These are phyloP conservation scores for Salvelinus fontinalis DNA, from an alignment of 2,113 vertebrate species.

Conservation along the genomic window DNA sequence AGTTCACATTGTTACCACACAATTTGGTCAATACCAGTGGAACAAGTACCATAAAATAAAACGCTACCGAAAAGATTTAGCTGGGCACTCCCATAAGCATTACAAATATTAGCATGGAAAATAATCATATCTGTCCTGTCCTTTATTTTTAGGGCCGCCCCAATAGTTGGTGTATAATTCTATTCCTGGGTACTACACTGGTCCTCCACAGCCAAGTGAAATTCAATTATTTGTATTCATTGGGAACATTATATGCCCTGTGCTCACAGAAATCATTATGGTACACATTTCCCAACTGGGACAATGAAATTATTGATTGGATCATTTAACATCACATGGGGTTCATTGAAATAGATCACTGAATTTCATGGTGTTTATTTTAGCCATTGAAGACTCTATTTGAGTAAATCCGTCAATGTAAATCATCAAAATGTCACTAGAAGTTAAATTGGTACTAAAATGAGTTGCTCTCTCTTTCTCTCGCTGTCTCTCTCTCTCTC, in stretches of 20 bases:
- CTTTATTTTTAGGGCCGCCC: slow-evolving; percentile 61
- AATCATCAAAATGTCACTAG: too few relatives aligned
- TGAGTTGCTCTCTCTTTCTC: background rate
- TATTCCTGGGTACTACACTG: slow-evolving; percentile 44
- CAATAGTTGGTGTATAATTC: slow-evolving; percentile 54
- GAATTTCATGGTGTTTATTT: background rate
- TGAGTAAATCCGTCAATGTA: background rate
- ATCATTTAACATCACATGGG: too few relatives aligned
- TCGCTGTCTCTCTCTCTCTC: too few relatives aligned
- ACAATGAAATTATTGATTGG: too few relatives aligned
- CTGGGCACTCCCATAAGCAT: slow-evolving; percentile 34
- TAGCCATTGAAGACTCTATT: background rate
- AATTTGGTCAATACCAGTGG: background rate
- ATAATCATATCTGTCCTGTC: slow-evolving; percentile 41
- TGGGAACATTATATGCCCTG: slow-evolving; percentile 18
- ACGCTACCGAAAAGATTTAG: background rate
- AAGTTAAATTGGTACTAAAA: too few relatives aligned
- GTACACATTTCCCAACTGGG: too few relatives aligned
- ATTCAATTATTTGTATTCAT: slow-evolving; percentile 39
- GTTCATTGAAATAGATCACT: too few relatives aligned
- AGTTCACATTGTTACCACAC: too few relatives aligned
- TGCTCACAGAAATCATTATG: slow-evolving; percentile 48
- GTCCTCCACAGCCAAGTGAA: slow-evolving; percentile 48
- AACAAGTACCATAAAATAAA: background rate
- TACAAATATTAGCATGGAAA: slow-evolving; percentile 48